These are phyloP conservation scores for Ligdia adustata DNA, from an alignment of 2,888 invertebrate genomes.

Conservation along the genomic window DNA sequence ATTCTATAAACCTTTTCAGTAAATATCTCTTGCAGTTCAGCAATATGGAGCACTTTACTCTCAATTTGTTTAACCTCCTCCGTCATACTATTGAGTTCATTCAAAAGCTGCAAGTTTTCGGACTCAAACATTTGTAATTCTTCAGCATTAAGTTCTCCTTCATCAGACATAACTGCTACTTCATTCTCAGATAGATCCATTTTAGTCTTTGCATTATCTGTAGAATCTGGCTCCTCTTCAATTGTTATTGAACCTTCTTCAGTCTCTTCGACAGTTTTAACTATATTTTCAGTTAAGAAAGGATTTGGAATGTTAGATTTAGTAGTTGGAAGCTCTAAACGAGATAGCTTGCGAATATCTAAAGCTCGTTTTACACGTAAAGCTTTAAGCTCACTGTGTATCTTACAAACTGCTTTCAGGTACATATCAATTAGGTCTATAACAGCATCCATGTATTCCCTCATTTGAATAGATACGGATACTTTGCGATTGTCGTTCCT, in stretches of 20 bases:
- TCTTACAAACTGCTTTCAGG: slow-evolving; percentile 92
- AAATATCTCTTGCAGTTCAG: slow-evolving; percentile 97
- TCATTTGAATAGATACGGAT: slow-evolving; percentile 85
- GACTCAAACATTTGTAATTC: slow-evolving; percentile 96
- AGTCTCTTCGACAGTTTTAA: slow-evolving; percentile 42
- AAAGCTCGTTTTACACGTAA: slow-evolving; percentile 93
- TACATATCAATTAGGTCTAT: slow-evolving; percentile 90
- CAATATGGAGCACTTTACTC: slow-evolving; percentile 97
- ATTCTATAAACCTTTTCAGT: slow-evolving; percentile 91
- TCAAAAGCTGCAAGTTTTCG: slow-evolving; percentile 94
- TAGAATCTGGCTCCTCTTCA: slow-evolving; percentile 41
- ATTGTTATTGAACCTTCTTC: slow-evolving; percentile 30
- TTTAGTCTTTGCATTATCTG: slow-evolving; percentile 56
- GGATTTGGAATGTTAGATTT: slow-evolving; percentile 64
- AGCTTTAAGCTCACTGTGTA: slow-evolving; percentile 95
- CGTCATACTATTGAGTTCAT: slow-evolving; percentile 93
- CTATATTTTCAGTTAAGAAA: slow-evolving; percentile 52
- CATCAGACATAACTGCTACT: slow-evolving; percentile 78
- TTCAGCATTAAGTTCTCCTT: slow-evolving; percentile 90
- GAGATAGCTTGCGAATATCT: slow-evolving; percentile 92
- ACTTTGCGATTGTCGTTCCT: slow-evolving; percentile 86
- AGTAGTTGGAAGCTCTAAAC: slow-evolving; percentile 80
- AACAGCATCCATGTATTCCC: slow-evolving; percentile 91
- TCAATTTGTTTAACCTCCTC: slow-evolving; percentile 96
- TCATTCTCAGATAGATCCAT: slow-evolving; percentile 73